Conservation (phyloP, 2,113 vertebrate species). For the Podiceps cristatus region DNA sequence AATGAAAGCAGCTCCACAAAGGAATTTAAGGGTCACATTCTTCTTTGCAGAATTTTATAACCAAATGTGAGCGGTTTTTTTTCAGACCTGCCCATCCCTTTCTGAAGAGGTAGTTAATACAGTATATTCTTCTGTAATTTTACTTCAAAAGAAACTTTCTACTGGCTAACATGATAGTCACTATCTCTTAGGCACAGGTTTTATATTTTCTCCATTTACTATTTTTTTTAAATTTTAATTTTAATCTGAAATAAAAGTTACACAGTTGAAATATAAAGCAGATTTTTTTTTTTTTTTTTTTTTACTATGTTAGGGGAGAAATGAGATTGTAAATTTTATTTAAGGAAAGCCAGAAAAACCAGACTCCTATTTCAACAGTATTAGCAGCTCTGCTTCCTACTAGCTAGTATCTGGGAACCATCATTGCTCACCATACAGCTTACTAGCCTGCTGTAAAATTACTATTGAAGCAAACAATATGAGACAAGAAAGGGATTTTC, state of each 20-base stretch:
- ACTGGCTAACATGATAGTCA: background rate
- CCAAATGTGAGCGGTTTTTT: background rate
- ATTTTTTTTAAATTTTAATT: background rate
- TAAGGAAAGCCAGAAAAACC: background rate
- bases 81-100: background rate
- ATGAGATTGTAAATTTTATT: conserved; percentile 2
- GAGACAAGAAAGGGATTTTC: conserved; percentile 2
- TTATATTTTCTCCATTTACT: background rate
- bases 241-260: background rate
- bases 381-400: conserved; percentile 27
- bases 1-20: background rate
- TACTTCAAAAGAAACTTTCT: background rate
- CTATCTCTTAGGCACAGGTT: background rate
- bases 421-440: background rate
- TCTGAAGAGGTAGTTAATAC: background rate
- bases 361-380: background rate
- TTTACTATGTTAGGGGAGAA: background rate
- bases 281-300: background rate
- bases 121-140: background rate
- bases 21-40: background rate
- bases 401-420: conserved; percentile 3
- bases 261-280: background rate
- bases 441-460: conserved; percentile 2
- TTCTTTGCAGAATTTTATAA: background rate
- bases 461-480: background rate